Conservation (phyloP, 2,113 vertebrate genomes). For the Grammomys surdaster region DNA sequence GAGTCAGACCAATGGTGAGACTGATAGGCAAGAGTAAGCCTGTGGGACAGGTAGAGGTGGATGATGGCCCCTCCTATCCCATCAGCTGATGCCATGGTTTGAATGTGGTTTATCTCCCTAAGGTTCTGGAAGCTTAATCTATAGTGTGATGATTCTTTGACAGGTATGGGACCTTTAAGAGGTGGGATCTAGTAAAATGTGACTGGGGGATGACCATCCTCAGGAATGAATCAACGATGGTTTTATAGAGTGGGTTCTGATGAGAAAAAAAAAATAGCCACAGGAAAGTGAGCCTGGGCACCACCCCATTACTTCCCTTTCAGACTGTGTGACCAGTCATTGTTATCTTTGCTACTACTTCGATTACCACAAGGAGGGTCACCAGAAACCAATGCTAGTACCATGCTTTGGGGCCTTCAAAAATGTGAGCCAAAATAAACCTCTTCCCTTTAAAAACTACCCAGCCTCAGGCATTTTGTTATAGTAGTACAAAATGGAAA, state of each 20-base stretch:
- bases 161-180: not conserved
- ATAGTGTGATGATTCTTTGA: not conserved
- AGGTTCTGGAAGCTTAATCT: not conserved
- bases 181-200: not conserved
- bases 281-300: not conserved
- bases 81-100: not conserved
- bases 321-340: not conserved
- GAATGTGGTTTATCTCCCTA: not conserved
- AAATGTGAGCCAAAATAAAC: not conserved
- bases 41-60: not conserved
- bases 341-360: not conserved
- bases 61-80: not conserved
- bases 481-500: not conserved
- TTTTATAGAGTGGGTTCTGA: not conserved
- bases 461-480: not conserved
- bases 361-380: not conserved
- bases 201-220: not conserved
- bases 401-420: not conserved
- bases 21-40: not conserved
- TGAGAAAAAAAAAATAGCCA: not conserved
- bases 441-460: not conserved
- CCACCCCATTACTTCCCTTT: not conserved
- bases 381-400: not conserved
- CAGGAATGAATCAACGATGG: not conserved
- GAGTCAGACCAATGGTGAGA: not conserved